Evolutionary conservation across 2,113 vertebrate species (phyloP).

Genomic region (Plestiodon gilberti): DNA sequence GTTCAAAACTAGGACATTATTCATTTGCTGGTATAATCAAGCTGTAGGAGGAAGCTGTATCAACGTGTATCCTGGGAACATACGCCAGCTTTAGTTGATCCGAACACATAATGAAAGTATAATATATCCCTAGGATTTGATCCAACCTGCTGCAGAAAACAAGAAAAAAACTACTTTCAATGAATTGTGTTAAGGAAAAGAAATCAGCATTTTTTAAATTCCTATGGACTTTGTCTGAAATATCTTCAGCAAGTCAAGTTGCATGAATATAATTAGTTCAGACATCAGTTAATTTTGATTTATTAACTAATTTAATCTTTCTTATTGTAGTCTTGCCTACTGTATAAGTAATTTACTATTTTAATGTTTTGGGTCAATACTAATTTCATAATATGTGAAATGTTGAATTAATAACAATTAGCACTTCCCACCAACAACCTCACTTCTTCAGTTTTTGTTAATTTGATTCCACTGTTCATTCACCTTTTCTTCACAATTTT

Average conservation of each 20-base stretch:
- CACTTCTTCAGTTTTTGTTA: slow-evolving; percentile 47
- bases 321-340: slow-evolving; percentile 33
- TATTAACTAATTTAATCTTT: slow-evolving; percentile 64
- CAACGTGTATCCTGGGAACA: slow-evolving; percentile 33
- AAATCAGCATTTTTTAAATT: neutral
- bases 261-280: slow-evolving; percentile 61
- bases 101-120: neutral
- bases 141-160: neutral
- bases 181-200: neutral
- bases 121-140: slow-evolving; percentile 17
- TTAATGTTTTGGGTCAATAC: slow-evolving; percentile 65
- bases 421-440: slow-evolving; percentile 52
- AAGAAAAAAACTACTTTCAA: neutral
- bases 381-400: slow-evolving; percentile 58
- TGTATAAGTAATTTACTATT: slow-evolving; percentile 63
- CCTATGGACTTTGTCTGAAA: slow-evolving; percentile 43
- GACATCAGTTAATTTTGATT: slow-evolving; percentile 67
- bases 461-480: slow-evolving; percentile 47
- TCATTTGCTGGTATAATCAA: slow-evolving; percentile 15
- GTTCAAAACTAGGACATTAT: slow-evolving; percentile 21
- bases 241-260: slow-evolving; percentile 39
- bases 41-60: slow-evolving; percentile 23
- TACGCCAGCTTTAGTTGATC: neutral
- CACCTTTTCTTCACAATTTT: slow-evolving; percentile 2
- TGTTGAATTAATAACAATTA: slow-evolving; percentile 71